Base-by-base conservation (phyloP, 92 coral and sea anemone species). In the Scolanthus callimorphus region DNA sequence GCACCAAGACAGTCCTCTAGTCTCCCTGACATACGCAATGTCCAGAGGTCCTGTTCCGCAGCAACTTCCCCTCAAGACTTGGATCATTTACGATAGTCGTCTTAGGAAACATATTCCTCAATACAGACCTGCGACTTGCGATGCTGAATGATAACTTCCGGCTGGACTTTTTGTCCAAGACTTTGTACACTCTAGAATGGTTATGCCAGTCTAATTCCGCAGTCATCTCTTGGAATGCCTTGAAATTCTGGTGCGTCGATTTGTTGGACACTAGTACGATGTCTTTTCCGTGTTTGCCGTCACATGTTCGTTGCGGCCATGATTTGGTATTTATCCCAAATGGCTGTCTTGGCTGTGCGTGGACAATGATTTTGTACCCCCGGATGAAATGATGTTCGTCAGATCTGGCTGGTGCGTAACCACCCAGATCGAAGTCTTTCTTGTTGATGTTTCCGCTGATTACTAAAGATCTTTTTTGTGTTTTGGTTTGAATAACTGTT, bases 31-130 rank as follows among this genome's bases (percentile, higher is more conserved):
- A 81, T 51, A 27, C 71, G 73, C 13, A 85, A 64, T 26, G 84
- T 80, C 94, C 94, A 85, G 51, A 80, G 15, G 94, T 80, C 46
- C 81, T 71, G 68, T 85, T 85, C 61, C 76, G 65, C 2, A 75
- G 27, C 43, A 85, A 50, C 15, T 26, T 53, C 2, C 88, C 94
- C 47, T 69, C 55, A 39, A 85, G 41, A 1, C 84, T 50, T 15
- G 46, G 57, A 26, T 85, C 94, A 31, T 80, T 67, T 10, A 69
- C 54, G 48, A 85, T 63, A 0, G 51, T 69, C 10, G 88, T 85
- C 29, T 66, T 59, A 21, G 88, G 88, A 59, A 80, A 80, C 6
- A 69, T 71, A 26, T 75, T 24, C 27, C 67, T 55, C 20, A 85
- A 49, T 9, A 85, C 61, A 12, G 94, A 85, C 12, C 84, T 80